Percentiles rank a stretch among this genome's conserved stretches.
phyloP scores from a whole-genome alignment of 2,797 vertebrate genomes.

The Trematomus bernacchii region DNA sequence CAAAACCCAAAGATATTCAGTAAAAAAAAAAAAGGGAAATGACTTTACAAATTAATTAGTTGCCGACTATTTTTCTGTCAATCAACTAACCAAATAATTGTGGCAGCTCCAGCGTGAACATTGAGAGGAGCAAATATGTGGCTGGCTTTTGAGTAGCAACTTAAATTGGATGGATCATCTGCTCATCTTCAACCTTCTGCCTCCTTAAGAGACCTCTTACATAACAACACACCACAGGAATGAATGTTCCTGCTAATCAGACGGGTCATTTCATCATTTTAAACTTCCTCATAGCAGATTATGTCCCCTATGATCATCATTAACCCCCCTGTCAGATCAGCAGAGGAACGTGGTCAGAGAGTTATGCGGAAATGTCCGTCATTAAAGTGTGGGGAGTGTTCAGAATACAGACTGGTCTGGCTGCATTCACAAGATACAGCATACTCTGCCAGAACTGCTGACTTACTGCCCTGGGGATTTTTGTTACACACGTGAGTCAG shows the following conservation, averaged over 20 bases:
- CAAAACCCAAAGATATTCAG: not conserved
- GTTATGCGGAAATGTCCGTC: not conserved
- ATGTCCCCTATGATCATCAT: not conserved
- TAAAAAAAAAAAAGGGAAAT: not conserved
- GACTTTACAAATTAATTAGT: too few relatives aligned
- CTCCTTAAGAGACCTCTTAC: too few relatives aligned
- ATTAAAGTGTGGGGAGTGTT: not conserved
- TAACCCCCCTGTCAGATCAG: not conserved
- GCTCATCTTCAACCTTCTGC: not conserved
- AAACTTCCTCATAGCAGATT: not conserved
- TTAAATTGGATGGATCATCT: too few relatives aligned
- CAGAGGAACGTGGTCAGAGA: not conserved
- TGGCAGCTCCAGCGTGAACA: too few relatives aligned
- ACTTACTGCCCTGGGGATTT: too few relatives aligned
- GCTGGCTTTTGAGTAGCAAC: too few relatives aligned
- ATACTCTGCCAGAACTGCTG: not conserved
- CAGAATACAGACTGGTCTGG: not conserved
- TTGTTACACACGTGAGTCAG: too few relatives aligned
- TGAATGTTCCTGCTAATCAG: not conserved
- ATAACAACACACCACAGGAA: not conserved
- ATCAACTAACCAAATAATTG: too few relatives aligned
- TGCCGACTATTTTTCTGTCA: too few relatives aligned
- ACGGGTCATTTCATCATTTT: not conserved
- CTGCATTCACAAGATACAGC: not conserved
- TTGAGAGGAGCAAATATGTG: too few relatives aligned